Base-by-base conservation (phyloP, 2,113 vertebrate genomes). In the Eudyptes chrysolophus region DNA sequence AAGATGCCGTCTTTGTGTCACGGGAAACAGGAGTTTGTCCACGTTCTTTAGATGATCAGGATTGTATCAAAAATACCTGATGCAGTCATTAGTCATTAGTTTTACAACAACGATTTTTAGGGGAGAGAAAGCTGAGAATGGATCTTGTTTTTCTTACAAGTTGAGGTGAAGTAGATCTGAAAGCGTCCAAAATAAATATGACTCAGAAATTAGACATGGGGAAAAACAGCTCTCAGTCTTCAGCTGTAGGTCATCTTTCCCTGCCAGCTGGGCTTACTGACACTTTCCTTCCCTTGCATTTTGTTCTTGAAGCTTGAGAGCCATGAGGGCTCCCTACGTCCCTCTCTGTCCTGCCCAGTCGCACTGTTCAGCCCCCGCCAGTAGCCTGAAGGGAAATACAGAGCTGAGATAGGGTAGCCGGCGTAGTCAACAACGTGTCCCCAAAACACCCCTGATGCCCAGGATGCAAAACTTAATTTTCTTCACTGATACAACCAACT, bases 391-490 rank as follows among this genome's bases (percentile, higher is more conserved):
- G n/a, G 17, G 66, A 55, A 36, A 36, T 7, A n/a, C 14, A 44
- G 76, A 84, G 24, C 18, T 65, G 70, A 46, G 32, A 12, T 0
- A 13, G 38, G 11, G 34, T 21, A 84, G 22, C 30, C 68, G 54
- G 44, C 0, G 1, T 10, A 16, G 13, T 30, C 75, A 44, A 1
- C 15, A 34, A 1, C 0, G 8, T 7, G 16, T 32, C 76, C 40
- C 60, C 61, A 32, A 34, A 72, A 52, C 14, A 54, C 5, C 17
- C 52, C 26, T 9, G 16, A 22, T 20, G 24, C 7, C 32, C 54
- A 60, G 26, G n/a, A 44, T 24, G 10, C 12, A 82, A 80, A 87
- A 51, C 6, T 29, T 32, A 1, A 13, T 36, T 71, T 92, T 57
- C 48, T 65, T 52, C 62, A 40, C n/a, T n/a, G 38, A 6, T 46